Conservation (phyloP, 2,797 vertebrate species). For the Poeciliopsis presidionis region DNA sequence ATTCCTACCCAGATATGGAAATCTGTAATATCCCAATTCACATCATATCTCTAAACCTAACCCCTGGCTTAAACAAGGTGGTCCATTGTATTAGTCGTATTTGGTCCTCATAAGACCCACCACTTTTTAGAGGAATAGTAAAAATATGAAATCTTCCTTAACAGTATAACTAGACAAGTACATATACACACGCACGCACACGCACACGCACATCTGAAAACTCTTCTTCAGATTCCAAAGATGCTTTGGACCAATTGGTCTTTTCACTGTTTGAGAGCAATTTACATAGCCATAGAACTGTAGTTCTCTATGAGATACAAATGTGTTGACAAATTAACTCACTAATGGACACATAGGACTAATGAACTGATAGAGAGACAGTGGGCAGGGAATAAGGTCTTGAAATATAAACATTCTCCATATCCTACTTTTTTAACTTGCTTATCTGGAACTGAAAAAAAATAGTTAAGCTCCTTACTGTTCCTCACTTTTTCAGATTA, state of each 20-base stretch:
- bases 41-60: no score
- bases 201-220: no score
- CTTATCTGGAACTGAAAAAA: not conserved
- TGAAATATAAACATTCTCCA: not conserved
- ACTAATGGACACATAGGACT: not conserved
- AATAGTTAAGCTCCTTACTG: not conserved
- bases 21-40: no score
- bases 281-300: not conserved
- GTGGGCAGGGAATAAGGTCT: not conserved
- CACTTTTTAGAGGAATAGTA: no score
- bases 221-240: not conserved
- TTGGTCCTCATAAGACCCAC: no score
- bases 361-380: not conserved
- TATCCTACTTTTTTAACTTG: conserved; percentile 1
- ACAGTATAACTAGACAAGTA: no score
- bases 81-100: no score
- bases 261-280: not conserved
- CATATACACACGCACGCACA: no score
- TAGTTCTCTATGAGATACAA: not conserved
- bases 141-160: no score
- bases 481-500: not conserved
- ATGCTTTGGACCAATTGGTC: not conserved
- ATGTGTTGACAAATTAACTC: not conserved
- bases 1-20: no score
- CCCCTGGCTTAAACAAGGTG: no score